phyloP scores from a whole-genome alignment of 2,888 invertebrate species.

The Yponomeuta malinellus region DNA sequence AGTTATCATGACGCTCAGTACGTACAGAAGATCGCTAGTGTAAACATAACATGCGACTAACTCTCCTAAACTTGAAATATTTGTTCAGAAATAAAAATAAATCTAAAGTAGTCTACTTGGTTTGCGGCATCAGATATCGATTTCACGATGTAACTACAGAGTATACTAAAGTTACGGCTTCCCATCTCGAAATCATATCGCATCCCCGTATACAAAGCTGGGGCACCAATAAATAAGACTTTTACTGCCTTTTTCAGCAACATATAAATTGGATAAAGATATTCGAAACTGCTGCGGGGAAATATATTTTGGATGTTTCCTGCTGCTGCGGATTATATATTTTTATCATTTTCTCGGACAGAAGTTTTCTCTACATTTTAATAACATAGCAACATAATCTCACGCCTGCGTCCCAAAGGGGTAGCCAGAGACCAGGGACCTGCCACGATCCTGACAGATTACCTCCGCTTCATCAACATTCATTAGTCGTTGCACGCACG shows the following conservation, averaged over 20 bases:
- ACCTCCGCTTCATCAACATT: too few species aligned
- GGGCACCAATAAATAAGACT: conserved; percentile 41
- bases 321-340: neutral
- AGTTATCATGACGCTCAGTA: too few species aligned
- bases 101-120: neutral
- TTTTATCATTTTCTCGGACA: neutral
- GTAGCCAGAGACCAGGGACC: too few species aligned
- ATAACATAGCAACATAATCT: neutral
- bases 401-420: too few species aligned
- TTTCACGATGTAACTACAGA: neutral
- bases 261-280: conserved; percentile 55
- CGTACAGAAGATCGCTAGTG: too few species aligned
- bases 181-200: conserved; percentile 25
- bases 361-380: neutral
- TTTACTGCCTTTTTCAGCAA: conserved; percentile 36
- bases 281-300: conserved; percentile 44
- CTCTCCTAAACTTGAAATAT: too few species aligned
- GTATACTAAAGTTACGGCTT: conserved; percentile 14
- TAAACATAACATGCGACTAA: too few species aligned
- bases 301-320: conserved; percentile 30
- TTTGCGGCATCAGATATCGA: neutral
- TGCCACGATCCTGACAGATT: too few species aligned
- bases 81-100: neutral
- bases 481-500: too few species aligned
- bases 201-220: conserved; percentile 28